Evolutionary conservation across 2,797 vertebrate species (phyloP).

Genomic region (Enteromius viviparus): DNA sequence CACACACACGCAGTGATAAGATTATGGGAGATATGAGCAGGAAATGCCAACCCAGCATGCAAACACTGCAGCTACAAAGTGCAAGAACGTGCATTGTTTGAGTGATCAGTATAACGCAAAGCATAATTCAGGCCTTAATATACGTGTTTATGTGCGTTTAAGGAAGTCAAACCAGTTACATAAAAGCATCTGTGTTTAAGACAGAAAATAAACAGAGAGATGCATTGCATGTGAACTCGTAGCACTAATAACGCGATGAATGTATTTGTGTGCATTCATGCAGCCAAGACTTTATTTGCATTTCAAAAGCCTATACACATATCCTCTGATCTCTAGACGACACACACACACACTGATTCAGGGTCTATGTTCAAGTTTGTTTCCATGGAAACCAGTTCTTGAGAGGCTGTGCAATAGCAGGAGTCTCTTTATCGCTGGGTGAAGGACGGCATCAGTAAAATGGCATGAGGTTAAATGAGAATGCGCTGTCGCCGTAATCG

Average conservation of each 20-base stretch:
- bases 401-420: slow-evolving; percentile 31
- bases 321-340: slow-evolving; percentile 36
- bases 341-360: slow-evolving; percentile 10
- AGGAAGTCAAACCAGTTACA: background rate
- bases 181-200: background rate
- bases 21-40: background rate
- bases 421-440: slow-evolving; percentile 28
- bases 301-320: slow-evolving; percentile 52
- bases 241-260: background rate
- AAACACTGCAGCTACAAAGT: background rate
- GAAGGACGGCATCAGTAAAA: slow-evolving; percentile 9
- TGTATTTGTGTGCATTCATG: slow-evolving; percentile 18
- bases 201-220: background rate
- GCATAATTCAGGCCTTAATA: background rate
- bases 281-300: slow-evolving; percentile 50
- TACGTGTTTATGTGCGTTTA: background rate
- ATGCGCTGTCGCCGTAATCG: background rate
- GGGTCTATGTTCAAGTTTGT: slow-evolving; percentile 48
- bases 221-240: background rate
- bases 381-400: slow-evolving; percentile 57
- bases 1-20: background rate
- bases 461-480: slow-evolving; percentile 14
- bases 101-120: background rate
- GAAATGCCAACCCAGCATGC: background rate
- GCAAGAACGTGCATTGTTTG: background rate